Evolutionary conservation across 2,888 invertebrate genomes (phyloP).

Genomic region (Agrypnus murinus): DNA sequence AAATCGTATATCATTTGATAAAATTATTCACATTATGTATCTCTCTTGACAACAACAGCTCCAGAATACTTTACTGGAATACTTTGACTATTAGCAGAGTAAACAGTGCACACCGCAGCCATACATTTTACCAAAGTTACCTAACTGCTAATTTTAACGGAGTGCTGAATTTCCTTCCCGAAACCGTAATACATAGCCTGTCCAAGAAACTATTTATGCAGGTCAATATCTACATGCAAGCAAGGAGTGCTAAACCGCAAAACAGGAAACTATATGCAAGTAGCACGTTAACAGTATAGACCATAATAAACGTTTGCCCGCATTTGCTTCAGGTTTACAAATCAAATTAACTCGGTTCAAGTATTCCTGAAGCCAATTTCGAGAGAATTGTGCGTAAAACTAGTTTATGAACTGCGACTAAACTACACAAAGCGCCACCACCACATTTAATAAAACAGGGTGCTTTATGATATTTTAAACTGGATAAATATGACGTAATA

Average conservation of each 20-base stretch:
- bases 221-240: conserved; percentile 32
- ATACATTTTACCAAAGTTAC: conserved; percentile 8
- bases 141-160: conserved; percentile 19
- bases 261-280: conserved; percentile 35
- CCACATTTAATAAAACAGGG: not conserved
- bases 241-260: conserved; percentile 22
- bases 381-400: conserved; percentile 57
- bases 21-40: no score
- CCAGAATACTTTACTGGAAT: no score
- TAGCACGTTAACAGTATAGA: conserved; percentile 9
- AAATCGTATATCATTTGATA: no score
- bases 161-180: conserved; percentile 21
- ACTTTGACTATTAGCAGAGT: no score
- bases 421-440: conserved; percentile 27
- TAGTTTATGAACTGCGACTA: conserved; percentile 55
- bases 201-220: conserved; percentile 32
- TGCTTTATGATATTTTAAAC: conserved; percentile 11
- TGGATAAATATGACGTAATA: not conserved
- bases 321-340: conserved; percentile 31
- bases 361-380: conserved; percentile 55
- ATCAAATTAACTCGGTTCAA: conserved; percentile 42
- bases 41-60: no score
- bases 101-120: not conserved
- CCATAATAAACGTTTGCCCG: conserved; percentile 37
- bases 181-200: conserved; percentile 25